These are phyloP conservation scores for Grallaria varia DNA, from an alignment of 2,113 vertebrate genomes.

Conservation along the genomic window DNA sequence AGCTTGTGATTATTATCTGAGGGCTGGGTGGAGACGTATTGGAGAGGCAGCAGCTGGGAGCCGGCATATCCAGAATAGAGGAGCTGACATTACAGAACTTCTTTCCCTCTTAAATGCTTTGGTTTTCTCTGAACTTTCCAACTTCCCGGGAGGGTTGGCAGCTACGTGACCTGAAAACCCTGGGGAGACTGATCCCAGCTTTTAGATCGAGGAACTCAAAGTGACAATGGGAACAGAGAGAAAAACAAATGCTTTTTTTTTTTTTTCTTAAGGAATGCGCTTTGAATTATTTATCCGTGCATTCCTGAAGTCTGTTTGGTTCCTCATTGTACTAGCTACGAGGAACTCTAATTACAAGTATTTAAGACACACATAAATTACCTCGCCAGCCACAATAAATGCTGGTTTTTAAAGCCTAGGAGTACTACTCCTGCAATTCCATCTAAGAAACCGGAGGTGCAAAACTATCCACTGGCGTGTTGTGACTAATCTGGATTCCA, in stretches of 20 bases:
- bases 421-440: background rate
- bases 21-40: slow-evolving; percentile 62
- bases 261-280: background rate
- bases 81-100: slow-evolving; percentile 46
- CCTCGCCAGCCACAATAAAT: background rate
- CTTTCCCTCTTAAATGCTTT: background rate
- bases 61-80: background rate
- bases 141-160: background rate
- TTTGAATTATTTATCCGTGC: background rate
- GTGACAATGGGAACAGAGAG: background rate
- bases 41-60: slow-evolving; percentile 60
- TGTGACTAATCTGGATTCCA: background rate
- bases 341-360: background rate
- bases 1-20: slow-evolving; percentile 65
- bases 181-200: background rate
- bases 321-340: background rate
- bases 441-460: background rate
- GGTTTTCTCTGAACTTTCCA: slow-evolving; percentile 40
- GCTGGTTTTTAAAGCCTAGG: background rate
- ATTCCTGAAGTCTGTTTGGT: background rate
- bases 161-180: background rate
- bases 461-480: background rate
- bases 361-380: slow-evolving; percentile 30
- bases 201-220: background rate
- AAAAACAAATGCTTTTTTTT: slow-evolving; percentile 11